A percentile compares a stretch with the other conserved stretches of the same genome.
Conservation (phyloP, 2,113 vertebrate species). For the Rhineura floridana region DNA sequence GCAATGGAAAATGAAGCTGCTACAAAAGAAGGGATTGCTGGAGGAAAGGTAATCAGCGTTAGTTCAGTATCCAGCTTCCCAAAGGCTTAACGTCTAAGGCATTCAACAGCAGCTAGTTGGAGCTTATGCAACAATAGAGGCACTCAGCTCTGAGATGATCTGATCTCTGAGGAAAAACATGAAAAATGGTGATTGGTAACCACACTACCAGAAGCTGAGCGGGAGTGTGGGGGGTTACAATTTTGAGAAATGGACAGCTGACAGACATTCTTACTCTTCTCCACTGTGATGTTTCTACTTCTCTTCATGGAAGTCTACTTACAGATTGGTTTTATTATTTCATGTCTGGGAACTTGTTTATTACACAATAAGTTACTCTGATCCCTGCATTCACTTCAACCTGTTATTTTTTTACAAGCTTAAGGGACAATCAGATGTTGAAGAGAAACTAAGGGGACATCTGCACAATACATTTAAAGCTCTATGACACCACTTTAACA, state of each 20-base stretch:
- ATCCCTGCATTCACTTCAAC: background rate
- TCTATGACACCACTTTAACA: no score
- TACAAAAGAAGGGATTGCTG: background rate
- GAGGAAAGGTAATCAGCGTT: background rate
- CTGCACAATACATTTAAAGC: no score
- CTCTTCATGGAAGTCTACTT: background rate
- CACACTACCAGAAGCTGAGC: background rate
- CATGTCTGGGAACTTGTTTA: background rate
- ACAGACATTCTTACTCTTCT: background rate
- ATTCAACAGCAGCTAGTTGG: background rate
- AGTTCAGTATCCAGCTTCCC: background rate
- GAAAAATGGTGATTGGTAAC: background rate
- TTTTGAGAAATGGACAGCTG: background rate
- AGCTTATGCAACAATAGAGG: background rate
- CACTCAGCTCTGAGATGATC: background rate
- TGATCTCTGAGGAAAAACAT: background rate
- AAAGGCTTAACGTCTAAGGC: background rate
- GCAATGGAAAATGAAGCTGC: background rate
- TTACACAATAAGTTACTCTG: background rate
- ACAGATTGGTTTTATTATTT: background rate
- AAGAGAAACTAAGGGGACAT: no score
- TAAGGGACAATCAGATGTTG: background rate
- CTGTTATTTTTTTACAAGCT: background rate
- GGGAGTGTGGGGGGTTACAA: background rate
- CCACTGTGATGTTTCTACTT: background rate